Conservation (phyloP, 2,797 vertebrate genomes). For the Staurois parvus region DNA sequence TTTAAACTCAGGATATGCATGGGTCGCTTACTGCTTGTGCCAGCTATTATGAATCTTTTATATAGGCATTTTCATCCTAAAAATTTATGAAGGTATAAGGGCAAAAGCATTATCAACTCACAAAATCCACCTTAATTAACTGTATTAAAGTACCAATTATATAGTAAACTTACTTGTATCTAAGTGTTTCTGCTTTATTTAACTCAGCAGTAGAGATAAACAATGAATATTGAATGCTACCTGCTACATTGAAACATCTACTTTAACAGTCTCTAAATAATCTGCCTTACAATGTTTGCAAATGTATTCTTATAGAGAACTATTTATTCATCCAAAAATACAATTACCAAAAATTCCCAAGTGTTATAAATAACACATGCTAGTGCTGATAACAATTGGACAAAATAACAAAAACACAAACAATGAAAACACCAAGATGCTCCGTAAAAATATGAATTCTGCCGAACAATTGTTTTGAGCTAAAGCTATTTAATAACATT, state of each 20-base stretch:
- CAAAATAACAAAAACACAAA: constrained; percentile 19
- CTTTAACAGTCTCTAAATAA: not conserved
- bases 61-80: not conserved
- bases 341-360: constrained; percentile 33
- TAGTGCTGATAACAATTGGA: constrained; percentile 25
- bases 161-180: not conserved
- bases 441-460: constrained; percentile 15
- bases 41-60: not conserved
- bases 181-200: not conserved
- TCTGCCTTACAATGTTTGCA: constrained; percentile 6
- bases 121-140: not conserved
- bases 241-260: not conserved
- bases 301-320: constrained; percentile 37
- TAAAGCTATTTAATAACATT: constrained; percentile 11
- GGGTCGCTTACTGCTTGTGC: not conserved
- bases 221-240: not conserved
- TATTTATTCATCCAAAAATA: constrained; percentile 27
- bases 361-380: constrained; percentile 27
- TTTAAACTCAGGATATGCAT: too few species aligned
- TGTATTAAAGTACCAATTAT: not conserved
- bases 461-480: constrained; percentile 19
- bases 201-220: not conserved
- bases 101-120: not conserved
- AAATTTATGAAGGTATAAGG: not conserved
- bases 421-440: constrained; percentile 1